Evolutionary conservation across 2,797 vertebrate genomes (phyloP).

Genomic region (Diglossa cyanea): DNA sequence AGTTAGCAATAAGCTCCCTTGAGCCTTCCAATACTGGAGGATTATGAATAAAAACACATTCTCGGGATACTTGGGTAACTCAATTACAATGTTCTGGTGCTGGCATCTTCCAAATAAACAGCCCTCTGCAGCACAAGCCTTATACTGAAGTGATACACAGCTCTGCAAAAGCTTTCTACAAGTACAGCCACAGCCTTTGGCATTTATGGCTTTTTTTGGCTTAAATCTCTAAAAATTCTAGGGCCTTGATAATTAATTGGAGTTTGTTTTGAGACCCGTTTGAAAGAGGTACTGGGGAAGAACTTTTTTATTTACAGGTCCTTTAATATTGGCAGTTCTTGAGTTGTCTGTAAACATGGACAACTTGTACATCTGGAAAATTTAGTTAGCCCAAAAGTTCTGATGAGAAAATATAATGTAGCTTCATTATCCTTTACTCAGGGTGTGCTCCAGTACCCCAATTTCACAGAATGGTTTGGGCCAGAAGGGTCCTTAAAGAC

Average conservation of each 20-base stretch:
- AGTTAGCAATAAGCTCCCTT: constrained; percentile 19
- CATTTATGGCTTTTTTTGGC: background rate
- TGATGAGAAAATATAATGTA: background rate
- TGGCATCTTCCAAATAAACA: constrained; percentile 29
- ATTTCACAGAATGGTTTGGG: background rate
- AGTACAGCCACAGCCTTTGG: background rate
- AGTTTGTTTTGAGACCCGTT: background rate
- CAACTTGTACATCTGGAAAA: background rate
- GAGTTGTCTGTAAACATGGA: background rate
- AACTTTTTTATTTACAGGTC: background rate
- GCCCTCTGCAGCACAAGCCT: background rate
- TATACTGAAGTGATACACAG: background rate
- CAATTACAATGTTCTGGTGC: constrained; percentile 10
- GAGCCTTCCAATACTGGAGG: constrained; percentile 37
- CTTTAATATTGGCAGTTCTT: background rate
- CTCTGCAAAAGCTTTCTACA: background rate
- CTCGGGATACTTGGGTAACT: constrained; percentile 46
- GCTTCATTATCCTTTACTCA: background rate
- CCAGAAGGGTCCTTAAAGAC: background rate
- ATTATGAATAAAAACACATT: constrained; percentile 60
- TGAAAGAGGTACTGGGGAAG: background rate
- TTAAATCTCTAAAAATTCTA: background rate
- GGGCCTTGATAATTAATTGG: background rate
- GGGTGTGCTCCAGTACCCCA: background rate
- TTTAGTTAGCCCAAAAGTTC: rapidly evolving